Evolutionary conservation across 2,113 vertebrate species (phyloP).

Genomic region (Turdus rufiventris): DNA sequence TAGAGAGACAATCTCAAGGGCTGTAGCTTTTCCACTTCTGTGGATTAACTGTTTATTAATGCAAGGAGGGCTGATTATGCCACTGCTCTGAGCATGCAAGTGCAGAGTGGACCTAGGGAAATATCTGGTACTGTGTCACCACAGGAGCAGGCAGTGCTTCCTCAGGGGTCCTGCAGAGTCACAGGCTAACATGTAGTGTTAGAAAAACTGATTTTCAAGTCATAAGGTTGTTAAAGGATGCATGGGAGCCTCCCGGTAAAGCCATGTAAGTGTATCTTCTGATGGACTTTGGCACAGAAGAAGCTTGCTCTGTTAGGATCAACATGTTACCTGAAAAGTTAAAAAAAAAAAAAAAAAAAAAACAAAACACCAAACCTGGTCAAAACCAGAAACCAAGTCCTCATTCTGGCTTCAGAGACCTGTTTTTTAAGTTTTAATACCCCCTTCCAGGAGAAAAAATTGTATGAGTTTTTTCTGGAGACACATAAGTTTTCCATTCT

Average conservation of each 20-base stretch:
- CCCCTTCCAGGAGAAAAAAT: not conserved
- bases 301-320: not conserved
- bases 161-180: not conserved
- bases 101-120: not conserved
- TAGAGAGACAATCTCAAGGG: not conserved
- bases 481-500: not conserved
- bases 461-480: not conserved
- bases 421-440: not conserved
- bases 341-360: too few species aligned
- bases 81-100: not conserved
- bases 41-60: not conserved
- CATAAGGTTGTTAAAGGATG: not conserved
- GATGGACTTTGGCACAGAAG: not conserved
- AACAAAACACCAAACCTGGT: not conserved
- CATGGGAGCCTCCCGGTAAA: not conserved
- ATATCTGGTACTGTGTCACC: not conserved
- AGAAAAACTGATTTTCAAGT: not conserved
- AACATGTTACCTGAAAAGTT: not conserved
- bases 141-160: not conserved
- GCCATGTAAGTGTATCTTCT: not conserved
- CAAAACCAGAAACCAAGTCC: not conserved
- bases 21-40: not conserved
- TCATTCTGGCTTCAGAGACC: not conserved
- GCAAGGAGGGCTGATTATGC: not conserved
- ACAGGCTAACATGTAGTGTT: rapidly evolving